A percentile compares a stretch with the other conserved stretches of the same genome.
phyloP scores from a whole-genome alignment of 2,113 vertebrate species.

The Isichthys henryi region DNA sequence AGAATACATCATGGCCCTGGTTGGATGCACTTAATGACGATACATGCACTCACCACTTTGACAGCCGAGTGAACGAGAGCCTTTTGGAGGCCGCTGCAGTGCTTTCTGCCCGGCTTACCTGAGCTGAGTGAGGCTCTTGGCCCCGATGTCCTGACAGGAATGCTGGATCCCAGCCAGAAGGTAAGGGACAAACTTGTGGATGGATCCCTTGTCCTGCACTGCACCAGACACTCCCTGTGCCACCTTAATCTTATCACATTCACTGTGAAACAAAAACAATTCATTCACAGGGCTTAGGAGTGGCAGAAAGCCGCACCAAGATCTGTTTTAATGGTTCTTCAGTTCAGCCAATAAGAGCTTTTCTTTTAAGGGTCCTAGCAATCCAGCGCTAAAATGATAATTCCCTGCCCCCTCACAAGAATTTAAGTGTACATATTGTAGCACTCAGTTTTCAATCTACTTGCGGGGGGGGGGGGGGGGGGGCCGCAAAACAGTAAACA shows the following conservation, averaged over 20 bases:
- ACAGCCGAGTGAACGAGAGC: not conserved
- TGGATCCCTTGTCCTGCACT: slow-evolving; percentile 95
- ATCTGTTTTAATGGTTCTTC: not conserved
- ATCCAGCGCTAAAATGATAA: not conserved
- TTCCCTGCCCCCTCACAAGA: too few species aligned
- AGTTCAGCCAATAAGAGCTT: not conserved
- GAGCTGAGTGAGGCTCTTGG: slow-evolving; percentile 91
- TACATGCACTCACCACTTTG: not conserved
- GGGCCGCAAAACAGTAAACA: too few species aligned
- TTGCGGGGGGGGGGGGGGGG: too few species aligned
- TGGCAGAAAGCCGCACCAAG: not conserved
- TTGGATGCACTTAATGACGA: not conserved
- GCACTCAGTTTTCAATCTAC: not conserved
- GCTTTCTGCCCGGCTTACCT: slow-evolving; percentile 51
- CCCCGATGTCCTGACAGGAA: slow-evolving; percentile 93
- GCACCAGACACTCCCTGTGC: slow-evolving; percentile 95
- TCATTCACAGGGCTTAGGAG: not conserved
- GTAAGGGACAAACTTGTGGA: slow-evolving; percentile 96
- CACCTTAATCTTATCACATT: slow-evolving; percentile 96
- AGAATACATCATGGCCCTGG: slow-evolving; percentile 96
- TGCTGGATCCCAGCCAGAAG: slow-evolving; percentile 92
- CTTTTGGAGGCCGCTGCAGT: not conserved
- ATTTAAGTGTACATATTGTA: not conserved
- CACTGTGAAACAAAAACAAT: slow-evolving; percentile 53
- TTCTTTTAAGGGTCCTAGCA: not conserved